Conservation (phyloP, 2,888 invertebrate genomes). For the Rapana venosa region DNA sequence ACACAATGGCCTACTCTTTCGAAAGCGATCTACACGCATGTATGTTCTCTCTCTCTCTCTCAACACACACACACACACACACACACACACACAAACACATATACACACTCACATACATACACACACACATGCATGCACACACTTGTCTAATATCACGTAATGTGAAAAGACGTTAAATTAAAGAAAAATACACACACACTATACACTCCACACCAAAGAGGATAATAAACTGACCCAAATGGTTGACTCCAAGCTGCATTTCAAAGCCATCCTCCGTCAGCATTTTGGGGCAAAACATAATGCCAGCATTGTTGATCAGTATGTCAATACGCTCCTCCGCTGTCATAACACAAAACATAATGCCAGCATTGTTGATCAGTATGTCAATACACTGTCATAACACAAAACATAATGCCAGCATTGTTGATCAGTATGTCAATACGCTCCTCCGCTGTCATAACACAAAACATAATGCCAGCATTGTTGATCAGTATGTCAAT, state of each 20-base stretch:
- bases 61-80: too few species aligned
- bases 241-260: slow-evolving; percentile 77
- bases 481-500: slow-evolving; percentile 78
- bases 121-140: too few species aligned
- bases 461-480: slow-evolving; percentile 74
- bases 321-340: slow-evolving; percentile 72
- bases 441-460: slow-evolving; percentile 65
- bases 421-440: slow-evolving; percentile 78
- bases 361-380: slow-evolving; percentile 77
- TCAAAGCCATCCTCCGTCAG: slow-evolving; percentile 76
- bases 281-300: slow-evolving; percentile 71
- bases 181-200: neutral
- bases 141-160: too few species aligned
- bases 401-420: slow-evolving; percentile 74
- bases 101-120: too few species aligned
- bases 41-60: too few species aligned
- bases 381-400: slow-evolving; percentile 71
- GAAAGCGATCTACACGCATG: too few species aligned
- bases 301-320: slow-evolving; percentile 77
- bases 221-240: slow-evolving; percentile 66
- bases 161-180: too few species aligned
- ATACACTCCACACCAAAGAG: neutral
- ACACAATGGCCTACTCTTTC: too few species aligned
- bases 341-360: slow-evolving; percentile 69
- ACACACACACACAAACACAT: too few species aligned